These are phyloP conservation scores for Stichopus chloronotus DNA, from an alignment of 35 echinoderm and acorn worm species.

Conservation along the genomic window DNA sequence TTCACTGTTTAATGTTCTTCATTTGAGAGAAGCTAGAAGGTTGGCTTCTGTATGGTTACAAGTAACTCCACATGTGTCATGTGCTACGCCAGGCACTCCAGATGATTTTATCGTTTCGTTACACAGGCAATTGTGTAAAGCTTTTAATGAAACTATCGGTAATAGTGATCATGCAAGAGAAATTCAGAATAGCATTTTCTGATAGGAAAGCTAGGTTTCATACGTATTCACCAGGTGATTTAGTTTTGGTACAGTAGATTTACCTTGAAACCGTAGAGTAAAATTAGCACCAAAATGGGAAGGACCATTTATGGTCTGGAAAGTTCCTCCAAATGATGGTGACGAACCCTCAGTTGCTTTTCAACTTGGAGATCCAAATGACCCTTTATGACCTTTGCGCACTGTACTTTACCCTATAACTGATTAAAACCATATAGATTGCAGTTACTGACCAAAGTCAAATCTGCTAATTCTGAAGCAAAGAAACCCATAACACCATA, in stretches of 20 bases:
- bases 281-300: conserved; percentile 25
- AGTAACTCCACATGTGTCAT: not conserved
- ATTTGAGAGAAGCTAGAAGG: not conserved
- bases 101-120: not conserved
- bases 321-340: not conserved
- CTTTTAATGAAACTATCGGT: not conserved
- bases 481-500: not conserved
- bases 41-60: not conserved
- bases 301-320: conserved; percentile 17
- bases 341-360: not conserved
- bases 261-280: not conserved
- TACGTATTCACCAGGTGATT: not conserved
- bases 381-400: not conserved
- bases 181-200: not conserved
- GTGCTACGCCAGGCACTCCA: not conserved
- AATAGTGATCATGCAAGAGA: not conserved
- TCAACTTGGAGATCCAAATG: not conserved
- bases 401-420: not conserved
- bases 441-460: not conserved
- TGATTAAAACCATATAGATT: not conserved
- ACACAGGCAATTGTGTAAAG: not conserved
- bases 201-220: not conserved
- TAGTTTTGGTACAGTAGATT: conserved; percentile 1
- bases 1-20: not conserved
- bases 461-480: not conserved